Conservation (phyloP, 1,140 invertebrate species). For the Stratiolaelaps scimitus region DNA sequence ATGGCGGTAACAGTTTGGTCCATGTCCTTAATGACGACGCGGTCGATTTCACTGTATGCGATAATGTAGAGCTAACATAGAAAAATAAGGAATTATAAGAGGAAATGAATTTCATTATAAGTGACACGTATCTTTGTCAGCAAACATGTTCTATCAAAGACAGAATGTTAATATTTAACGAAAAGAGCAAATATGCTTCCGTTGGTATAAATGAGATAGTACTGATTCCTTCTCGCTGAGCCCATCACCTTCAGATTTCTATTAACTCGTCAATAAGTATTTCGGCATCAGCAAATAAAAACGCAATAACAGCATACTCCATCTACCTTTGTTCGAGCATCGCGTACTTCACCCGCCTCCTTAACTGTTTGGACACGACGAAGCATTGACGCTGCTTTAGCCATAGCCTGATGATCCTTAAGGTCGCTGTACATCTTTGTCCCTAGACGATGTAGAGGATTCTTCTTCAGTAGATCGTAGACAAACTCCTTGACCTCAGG, state of each 20-base stretch:
- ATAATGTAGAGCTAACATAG: constrained; percentile 9
- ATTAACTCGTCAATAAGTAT: too few species aligned
- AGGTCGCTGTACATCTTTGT: constrained; percentile 23
- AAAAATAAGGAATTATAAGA: too few species aligned
- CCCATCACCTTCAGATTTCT: constrained; percentile 3
- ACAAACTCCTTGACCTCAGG: constrained; percentile 23
- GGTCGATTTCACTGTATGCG: constrained; percentile 10
- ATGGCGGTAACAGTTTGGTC: background rate
- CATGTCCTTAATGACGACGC: background rate
- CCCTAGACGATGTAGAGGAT: background rate
- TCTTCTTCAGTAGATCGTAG: constrained; percentile 21
- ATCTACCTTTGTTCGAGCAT: background rate
- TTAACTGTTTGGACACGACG: background rate
- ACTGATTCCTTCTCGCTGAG: too few species aligned
- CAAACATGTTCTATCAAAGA: background rate
- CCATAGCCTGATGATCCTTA: background rate
- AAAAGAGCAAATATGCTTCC: too few species aligned
- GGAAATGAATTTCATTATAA: background rate
- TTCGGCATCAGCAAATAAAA: too few species aligned
- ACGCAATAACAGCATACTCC: background rate
- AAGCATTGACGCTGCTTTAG: background rate
- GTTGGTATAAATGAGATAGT: too few species aligned
- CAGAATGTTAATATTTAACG: too few species aligned
- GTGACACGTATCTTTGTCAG: background rate
- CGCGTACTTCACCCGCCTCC: background rate